Conservation (phyloP, 2,888 invertebrate genomes). For the Octodonta nipae region DNA sequence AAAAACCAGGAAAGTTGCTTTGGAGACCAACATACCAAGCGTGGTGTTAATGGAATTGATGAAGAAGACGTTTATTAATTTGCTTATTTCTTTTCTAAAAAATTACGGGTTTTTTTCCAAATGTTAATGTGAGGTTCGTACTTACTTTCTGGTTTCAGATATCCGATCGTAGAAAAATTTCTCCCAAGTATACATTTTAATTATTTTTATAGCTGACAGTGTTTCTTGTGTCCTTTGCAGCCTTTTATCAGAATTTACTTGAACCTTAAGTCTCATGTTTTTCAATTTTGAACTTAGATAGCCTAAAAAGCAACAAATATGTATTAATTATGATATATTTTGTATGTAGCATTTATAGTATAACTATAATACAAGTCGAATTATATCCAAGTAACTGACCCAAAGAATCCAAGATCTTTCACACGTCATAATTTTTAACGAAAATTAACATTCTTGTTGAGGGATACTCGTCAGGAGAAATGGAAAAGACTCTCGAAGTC, state of each 20-base stretch:
- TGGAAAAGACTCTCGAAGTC: too few species aligned
- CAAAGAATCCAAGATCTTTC: too few species aligned
- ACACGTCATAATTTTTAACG: too few species aligned
- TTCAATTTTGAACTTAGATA: conserved; percentile 9
- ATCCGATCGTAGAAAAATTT: conserved; percentile 21
- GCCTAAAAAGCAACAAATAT: too few species aligned
- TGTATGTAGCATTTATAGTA: too few species aligned
- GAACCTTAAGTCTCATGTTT: conserved; percentile 13
- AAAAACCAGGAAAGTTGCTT: conserved; percentile 14
- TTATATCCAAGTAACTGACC: too few species aligned
- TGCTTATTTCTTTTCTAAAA: conserved; percentile 15
- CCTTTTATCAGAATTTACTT: conserved; percentile 24
- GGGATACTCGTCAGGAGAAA: too few species aligned
- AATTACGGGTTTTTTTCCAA: too few species aligned
- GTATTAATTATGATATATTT: too few species aligned
- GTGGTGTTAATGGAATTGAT: conserved; percentile 20
- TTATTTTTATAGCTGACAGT: conserved; percentile 21
- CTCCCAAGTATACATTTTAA: conserved; percentile 26
- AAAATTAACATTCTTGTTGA: too few species aligned
- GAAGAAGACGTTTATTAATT: conserved; percentile 13
- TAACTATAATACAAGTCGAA: too few species aligned
- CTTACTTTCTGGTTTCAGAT: conserved; percentile 19
- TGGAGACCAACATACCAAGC: conserved; percentile 19
- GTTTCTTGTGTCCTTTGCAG: conserved; percentile 21
- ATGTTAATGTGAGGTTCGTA: too few species aligned